Evolutionary conservation across 1,140 invertebrate species (phyloP).

Genomic region (Formica selysi): DNA sequence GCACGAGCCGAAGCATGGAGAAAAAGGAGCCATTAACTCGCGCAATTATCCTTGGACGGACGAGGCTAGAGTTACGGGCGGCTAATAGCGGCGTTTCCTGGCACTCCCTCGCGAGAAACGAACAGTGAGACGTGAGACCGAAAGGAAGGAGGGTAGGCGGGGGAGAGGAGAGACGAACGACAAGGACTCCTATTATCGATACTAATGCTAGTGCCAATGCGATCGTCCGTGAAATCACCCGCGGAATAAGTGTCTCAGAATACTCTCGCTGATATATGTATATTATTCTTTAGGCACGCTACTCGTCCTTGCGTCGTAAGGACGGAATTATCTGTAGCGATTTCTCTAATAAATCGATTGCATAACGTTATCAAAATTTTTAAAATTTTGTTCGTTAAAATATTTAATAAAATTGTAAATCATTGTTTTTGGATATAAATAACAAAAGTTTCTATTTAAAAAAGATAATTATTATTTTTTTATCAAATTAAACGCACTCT

Average conservation of each 20-base stretch:
- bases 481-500: no score
- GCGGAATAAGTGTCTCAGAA: conserved; percentile 58
- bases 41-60: conserved; percentile 82
- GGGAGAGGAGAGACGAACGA: conserved; percentile 47
- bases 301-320: background rate
- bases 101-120: conserved; percentile 78
- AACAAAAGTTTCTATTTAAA: no score
- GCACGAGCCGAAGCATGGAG: conserved; percentile 54
- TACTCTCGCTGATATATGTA: background rate
- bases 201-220: conserved; percentile 58
- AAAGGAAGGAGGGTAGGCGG: background rate
- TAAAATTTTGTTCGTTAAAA: no score
- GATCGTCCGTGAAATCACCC: conserved; percentile 62
- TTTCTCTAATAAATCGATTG: background rate
- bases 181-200: conserved; percentile 69
- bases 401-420: no score
- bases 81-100: conserved; percentile 83
- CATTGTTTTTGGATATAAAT: no score
- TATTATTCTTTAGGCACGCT: conserved; percentile 1
- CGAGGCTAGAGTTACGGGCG: conserved; percentile 79
- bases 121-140: conserved; percentile 14
- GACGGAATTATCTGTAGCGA: background rate
- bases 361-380: no score
- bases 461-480: no score
- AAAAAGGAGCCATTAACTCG: conserved; percentile 81